Base-by-base conservation (phyloP, 2,888 invertebrate genomes). In the Deilephila elpenor region DNA sequence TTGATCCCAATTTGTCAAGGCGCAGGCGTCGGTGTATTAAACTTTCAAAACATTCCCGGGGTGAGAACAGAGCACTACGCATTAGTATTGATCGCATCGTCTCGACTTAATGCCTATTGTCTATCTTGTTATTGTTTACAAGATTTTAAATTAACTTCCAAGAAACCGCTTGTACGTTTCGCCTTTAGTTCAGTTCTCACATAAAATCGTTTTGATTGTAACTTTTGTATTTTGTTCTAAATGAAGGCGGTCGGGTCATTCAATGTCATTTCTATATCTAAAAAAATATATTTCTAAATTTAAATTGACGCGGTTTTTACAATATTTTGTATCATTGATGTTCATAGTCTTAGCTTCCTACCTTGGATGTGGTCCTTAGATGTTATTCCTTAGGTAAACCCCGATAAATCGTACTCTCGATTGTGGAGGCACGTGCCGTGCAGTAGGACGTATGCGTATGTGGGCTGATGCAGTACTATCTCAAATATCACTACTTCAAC, bases 1-100 rank as follows among this genome's bases (percentile, higher is more conserved):
- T 86, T 83, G 84, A 83, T 84, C 84, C 83, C 81, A 87, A 87
- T 86, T 82, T 81, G 83, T 83, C 76, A 74, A 76, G 80, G 89
- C 85, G 87, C 82, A 78, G 88, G 87, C 87, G 88, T 80, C 76
- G 74, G 77, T 74, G 75, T 67, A 70, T 77, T 73, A 73, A 72
- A 77, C 84, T 86, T 85, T 86, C 84, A 83, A 84, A 86, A 84
- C 76, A 72, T 20, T 61, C 44, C n/a, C 20, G 71, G 71, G 59
- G 71, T 74, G 29, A 74, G 71, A 62, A 62, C 51, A 56, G 5
- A 7, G 7, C 37, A 8, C 20, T 2, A 1, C 5, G 14, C 20
- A 75, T 19, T 76, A 17, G 20, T 67, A 67, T 67, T 67, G 51
- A 51, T 37, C 64, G 34, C 37, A 64, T 37, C 64, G 64, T 64